Evolutionary conservation across 2,888 invertebrate species (phyloP).

Genomic region (Crepidodera aurea): DNA sequence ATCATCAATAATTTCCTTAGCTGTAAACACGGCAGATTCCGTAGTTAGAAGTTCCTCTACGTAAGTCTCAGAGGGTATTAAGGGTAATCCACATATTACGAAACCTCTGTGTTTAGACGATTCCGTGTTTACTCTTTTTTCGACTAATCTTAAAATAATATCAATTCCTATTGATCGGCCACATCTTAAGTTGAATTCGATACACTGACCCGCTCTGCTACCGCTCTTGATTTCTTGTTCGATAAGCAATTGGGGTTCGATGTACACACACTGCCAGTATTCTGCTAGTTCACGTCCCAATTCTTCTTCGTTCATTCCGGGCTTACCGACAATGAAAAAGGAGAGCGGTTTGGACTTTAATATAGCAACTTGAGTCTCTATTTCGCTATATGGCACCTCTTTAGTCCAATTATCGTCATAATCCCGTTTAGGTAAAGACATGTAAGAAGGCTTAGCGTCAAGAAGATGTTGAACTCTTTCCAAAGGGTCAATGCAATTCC

Average conservation of each 20-base stretch:
- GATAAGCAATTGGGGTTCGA: conserved; percentile 67
- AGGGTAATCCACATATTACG: conserved; percentile 71
- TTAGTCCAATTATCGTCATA: conserved; percentile 41
- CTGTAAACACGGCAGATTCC: conserved; percentile 58
- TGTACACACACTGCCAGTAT: conserved; percentile 66
- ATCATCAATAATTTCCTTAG: conserved; percentile 58
- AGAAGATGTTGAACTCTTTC: conserved; percentile 55
- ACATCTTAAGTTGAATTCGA: conserved; percentile 67
- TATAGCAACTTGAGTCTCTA: conserved; percentile 64
- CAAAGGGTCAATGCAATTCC: conserved; percentile 61
- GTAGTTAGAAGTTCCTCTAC: conserved; percentile 58
- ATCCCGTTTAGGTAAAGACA: conserved; percentile 24
- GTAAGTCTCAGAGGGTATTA: conserved; percentile 63
- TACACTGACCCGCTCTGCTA: conserved; percentile 66
- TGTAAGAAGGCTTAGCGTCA: conserved; percentile 38
- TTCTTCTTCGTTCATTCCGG: conserved; percentile 63
- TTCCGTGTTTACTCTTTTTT: conserved; percentile 64
- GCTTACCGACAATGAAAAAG: conserved; percentile 70
- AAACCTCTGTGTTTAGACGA: conserved; percentile 69
- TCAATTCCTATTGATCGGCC: conserved; percentile 65
- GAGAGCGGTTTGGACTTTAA: conserved; percentile 65
- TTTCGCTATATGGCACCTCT: conserved; percentile 62
- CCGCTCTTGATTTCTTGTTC: conserved; percentile 67
- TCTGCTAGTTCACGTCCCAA: conserved; percentile 68
- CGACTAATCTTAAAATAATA: conserved; percentile 64